phyloP scores from a whole-genome alignment of 1,140 invertebrate genomes.

The Cydia splendana region DNA sequence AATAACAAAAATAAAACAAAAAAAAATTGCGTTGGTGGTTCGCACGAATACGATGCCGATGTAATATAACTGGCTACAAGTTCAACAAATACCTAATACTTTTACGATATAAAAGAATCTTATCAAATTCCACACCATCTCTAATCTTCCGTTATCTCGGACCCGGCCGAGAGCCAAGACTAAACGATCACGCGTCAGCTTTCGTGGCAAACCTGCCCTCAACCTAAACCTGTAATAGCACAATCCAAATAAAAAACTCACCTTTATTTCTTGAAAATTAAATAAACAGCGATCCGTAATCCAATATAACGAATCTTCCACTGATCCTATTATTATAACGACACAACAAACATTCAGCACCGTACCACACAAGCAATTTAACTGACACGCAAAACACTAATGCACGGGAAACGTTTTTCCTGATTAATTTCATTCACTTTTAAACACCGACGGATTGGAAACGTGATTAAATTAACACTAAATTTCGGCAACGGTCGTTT shows the following conservation, averaged over 20 bases:
- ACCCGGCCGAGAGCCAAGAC: constrained; percentile 47
- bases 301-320: constrained; percentile 73
- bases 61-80: constrained; percentile 12
- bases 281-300: constrained; percentile 72
- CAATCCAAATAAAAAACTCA: constrained; percentile 50
- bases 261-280: constrained; percentile 62
- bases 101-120: constrained; percentile 51
- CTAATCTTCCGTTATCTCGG: constrained; percentile 72
- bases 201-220: constrained; percentile 63
- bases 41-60: neutral
- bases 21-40: neutral
- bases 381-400: constrained; percentile 64
- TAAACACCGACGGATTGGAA: constrained; percentile 61
- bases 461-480: constrained; percentile 65
- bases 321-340: constrained; percentile 72
- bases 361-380: constrained; percentile 59
- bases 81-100: constrained; percentile 37
- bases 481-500: constrained; percentile 60
- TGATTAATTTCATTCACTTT: constrained; percentile 58
- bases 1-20: neutral
- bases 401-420: constrained; percentile 55
- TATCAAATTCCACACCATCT: constrained; percentile 75
- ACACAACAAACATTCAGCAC: constrained; percentile 73
- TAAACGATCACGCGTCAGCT: constrained; percentile 56
- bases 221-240: constrained; percentile 30